Conservation (phyloP, 1,140 invertebrate species). For the Acromyrmex charruanus region DNA sequence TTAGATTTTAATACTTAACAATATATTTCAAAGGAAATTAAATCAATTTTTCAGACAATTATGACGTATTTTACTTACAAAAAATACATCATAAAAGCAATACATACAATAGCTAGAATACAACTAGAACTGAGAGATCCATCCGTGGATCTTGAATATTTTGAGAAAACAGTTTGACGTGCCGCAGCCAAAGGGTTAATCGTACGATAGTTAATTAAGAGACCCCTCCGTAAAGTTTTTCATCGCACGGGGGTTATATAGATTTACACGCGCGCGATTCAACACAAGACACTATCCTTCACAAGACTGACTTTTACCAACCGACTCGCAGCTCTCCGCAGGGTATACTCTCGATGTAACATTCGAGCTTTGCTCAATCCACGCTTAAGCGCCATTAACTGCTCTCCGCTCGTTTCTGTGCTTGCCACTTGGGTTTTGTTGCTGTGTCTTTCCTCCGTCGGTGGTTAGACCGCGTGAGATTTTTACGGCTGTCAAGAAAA, state of each 20-base stretch:
- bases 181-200: conserved; percentile 25
- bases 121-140: background rate
- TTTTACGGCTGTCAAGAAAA: background rate
- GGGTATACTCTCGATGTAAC: conserved; percentile 64
- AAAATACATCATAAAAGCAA: background rate
- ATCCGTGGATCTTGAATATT: background rate
- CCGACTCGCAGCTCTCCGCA: conserved; percentile 47
- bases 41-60: background rate
- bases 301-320: conserved; percentile 74
- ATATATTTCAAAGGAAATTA: background rate
- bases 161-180: conserved; percentile 15
- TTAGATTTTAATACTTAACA: too few relatives aligned
- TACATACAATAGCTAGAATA: background rate
- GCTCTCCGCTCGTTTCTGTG: conserved; percentile 25
- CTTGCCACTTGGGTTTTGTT: conserved; percentile 10
- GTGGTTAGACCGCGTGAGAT: conserved; percentile 17
- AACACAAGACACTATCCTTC: conserved; percentile 61
- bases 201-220: conserved; percentile 40
- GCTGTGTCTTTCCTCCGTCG: conserved; percentile 27
- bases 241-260: conserved; percentile 35
- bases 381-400: conserved; percentile 56
- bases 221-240: conserved; percentile 9
- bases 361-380: conserved; percentile 55
- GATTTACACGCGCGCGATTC: conserved; percentile 42
- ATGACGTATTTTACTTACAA: background rate